Percentiles rank a stretch among this genome's conserved stretches.
These are phyloP conservation scores for Mallateleia sp. DNA, from an alignment of 2,888 invertebrate genomes.

Conservation along the genomic window DNA sequence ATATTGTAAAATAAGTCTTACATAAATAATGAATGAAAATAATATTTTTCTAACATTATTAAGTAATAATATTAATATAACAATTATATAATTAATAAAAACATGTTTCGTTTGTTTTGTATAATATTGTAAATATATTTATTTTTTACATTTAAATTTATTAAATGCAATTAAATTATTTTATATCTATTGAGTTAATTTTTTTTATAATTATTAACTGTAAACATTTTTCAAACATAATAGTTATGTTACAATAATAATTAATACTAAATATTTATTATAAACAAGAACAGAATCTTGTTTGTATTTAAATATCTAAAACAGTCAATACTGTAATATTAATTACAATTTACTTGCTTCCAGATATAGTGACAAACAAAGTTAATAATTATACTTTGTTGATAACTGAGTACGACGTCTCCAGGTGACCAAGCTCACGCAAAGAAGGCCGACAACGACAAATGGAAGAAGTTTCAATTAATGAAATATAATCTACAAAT, in stretches of 20 bases:
- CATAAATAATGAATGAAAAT: too few species aligned
- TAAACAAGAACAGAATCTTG: background rate
- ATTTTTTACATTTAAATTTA: background rate
- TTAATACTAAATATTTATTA: constrained; percentile 5
- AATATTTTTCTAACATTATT: too few species aligned
- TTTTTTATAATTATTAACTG: background rate
- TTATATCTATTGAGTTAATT: background rate
- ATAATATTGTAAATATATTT: too few species aligned
- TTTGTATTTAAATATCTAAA: background rate
- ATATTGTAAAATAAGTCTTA: too few species aligned
- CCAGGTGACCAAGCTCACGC: background rate
- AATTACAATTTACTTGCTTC: constrained; percentile 1
- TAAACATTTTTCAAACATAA: background rate
- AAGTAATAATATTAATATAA: too few species aligned
- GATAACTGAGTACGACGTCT: constrained; percentile 11
- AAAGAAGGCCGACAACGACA: too few species aligned
- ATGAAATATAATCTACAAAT: background rate
- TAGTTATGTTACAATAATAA: too few species aligned
- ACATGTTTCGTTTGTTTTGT: too few species aligned
- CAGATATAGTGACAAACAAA: constrained; percentile 10
- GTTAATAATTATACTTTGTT: too few species aligned
- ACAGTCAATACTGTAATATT: constrained; percentile 11
- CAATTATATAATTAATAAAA: too few species aligned
- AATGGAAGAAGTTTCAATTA: background rate
- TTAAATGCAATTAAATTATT: constrained; percentile 3